phyloP scores from a whole-genome alignment of 1,140 invertebrate genomes.

The Callitettix versicolor region DNA sequence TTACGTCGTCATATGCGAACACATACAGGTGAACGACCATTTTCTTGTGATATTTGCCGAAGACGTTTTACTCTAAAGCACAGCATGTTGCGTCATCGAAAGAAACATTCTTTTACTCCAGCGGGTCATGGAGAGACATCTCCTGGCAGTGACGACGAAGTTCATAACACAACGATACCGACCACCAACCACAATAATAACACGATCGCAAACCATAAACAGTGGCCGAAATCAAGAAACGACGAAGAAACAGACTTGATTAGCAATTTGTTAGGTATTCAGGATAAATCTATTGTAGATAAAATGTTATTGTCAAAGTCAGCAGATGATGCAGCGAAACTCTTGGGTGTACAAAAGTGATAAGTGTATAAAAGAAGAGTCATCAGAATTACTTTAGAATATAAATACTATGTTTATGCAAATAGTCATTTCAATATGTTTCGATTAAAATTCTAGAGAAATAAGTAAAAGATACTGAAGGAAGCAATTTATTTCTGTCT shows the following conservation, averaged over 20 bases:
- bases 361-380: not conserved
- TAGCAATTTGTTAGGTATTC: slow-evolving; percentile 78
- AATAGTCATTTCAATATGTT: no score
- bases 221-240: slow-evolving; percentile 27
- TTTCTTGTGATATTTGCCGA: slow-evolving; percentile 69
- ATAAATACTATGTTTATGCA: no score
- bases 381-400: no score
- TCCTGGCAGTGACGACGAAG: slow-evolving; percentile 18
- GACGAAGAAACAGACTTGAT: slow-evolving; percentile 63
- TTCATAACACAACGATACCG: not conserved
- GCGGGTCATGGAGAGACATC: slow-evolving; percentile 2
- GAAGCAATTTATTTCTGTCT: no score
- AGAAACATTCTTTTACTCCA: slow-evolving; percentile 51
- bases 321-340: slow-evolving; percentile 75
- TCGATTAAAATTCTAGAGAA: no score
- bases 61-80: slow-evolving; percentile 84
- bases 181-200: slow-evolving; percentile 22
- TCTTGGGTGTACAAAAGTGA: slow-evolving; percentile 54
- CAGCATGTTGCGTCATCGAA: slow-evolving; percentile 82
- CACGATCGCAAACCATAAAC: slow-evolving; percentile 11
- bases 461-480: no score
- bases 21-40: slow-evolving; percentile 71
- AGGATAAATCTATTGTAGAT: slow-evolving; percentile 76
- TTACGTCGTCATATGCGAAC: slow-evolving; percentile 83
- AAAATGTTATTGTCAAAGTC: slow-evolving; percentile 64